These are phyloP conservation scores for Aptenodytes forsteri DNA, from an alignment of 2,113 vertebrate species.

Conservation along the genomic window DNA sequence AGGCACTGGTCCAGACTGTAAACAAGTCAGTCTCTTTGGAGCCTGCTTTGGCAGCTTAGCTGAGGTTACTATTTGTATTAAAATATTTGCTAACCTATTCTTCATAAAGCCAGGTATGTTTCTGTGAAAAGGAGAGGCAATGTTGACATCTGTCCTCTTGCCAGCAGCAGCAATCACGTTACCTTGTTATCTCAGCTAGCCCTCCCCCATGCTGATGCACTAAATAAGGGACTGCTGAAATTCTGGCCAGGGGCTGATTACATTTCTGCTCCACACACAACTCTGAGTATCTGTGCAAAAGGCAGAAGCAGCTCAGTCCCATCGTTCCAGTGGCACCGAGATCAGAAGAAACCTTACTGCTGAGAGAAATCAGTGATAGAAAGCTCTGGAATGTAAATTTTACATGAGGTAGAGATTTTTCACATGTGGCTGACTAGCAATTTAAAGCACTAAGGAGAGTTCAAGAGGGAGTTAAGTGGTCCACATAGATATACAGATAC, in stretches of 20 bases:
- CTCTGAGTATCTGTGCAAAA: background rate
- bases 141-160: conserved; percentile 30
- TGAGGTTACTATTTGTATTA: conserved; percentile 47
- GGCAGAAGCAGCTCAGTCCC: background rate
- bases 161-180: conserved; percentile 15
- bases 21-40: conserved; percentile 68
- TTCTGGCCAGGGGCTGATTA: background rate
- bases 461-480: conserved; percentile 59
- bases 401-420: conserved; percentile 13
- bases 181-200: background rate
- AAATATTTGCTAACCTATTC: conserved; percentile 60
- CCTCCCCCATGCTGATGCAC: background rate
- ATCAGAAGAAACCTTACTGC: background rate
- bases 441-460: conserved; percentile 51
- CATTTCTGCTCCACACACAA: background rate
- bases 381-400: conserved; percentile 14
- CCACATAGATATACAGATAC: background rate
- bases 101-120: conserved; percentile 61
- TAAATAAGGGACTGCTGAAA: conserved; percentile 5
- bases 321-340: background rate
- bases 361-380: background rate
- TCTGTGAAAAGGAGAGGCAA: conserved; percentile 47
- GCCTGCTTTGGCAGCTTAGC: conserved; percentile 48
- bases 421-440: conserved; percentile 9
- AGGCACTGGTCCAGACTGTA: conserved; percentile 53